These are phyloP conservation scores for Trachurus trachurus DNA, from an alignment of 2,797 vertebrate species.

Conservation along the genomic window DNA sequence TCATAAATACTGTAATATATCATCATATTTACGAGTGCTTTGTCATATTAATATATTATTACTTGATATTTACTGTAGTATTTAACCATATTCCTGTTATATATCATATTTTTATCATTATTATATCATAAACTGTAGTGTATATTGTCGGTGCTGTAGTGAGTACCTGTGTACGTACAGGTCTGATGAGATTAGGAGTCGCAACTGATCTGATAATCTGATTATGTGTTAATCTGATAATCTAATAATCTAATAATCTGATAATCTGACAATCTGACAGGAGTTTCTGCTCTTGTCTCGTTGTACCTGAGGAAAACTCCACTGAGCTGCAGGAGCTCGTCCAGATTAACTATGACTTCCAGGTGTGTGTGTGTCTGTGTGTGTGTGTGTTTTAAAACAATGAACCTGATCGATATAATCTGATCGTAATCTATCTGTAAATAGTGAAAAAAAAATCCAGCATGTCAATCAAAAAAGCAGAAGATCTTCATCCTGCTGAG, in stretches of 20 bases:
- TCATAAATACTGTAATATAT: no score
- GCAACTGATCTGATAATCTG: background rate
- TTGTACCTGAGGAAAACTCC: constrained; percentile 64
- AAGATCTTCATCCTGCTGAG: background rate
- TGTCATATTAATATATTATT: no score
- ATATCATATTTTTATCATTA: no score
- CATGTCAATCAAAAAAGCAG: background rate
- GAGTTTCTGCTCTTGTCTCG: constrained; percentile 76
- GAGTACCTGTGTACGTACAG: background rate
- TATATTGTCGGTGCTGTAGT: background rate
- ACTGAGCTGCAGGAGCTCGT: constrained; percentile 70
- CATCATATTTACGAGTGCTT: background rate
- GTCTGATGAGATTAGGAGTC: background rate
- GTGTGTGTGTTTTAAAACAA: background rate
- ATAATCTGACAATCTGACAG: constrained; percentile 47
- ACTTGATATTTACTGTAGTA: no score
- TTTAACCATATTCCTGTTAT: no score
- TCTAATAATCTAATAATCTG: constrained; percentile 10
- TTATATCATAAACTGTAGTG: background rate
- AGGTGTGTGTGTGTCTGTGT: constrained; percentile 53
- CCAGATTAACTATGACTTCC: constrained; percentile 70
- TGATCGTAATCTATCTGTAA: no score
- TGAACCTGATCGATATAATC: no score
- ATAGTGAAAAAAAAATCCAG: no score
- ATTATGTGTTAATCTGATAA: constrained; percentile 12